These are phyloP conservation scores for Dendrolimus houi DNA, from an alignment of 2,888 invertebrate genomes.

Conservation along the genomic window DNA sequence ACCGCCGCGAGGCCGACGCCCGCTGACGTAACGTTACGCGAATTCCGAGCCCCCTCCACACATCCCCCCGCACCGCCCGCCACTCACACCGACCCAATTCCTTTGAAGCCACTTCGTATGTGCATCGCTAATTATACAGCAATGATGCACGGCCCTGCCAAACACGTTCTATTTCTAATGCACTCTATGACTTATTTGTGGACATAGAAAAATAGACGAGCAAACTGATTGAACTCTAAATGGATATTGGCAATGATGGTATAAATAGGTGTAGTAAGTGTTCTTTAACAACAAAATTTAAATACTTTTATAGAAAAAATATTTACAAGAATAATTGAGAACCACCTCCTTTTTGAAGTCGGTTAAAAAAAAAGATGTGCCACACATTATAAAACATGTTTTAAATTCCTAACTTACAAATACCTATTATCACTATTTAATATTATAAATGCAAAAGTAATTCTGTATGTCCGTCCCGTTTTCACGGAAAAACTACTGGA, in stretches of 20 bases:
- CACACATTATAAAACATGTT: too few relatives aligned
- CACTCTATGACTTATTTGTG: slow-evolving; percentile 36
- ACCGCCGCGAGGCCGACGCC: slow-evolving; percentile 68
- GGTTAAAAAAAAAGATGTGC: too few relatives aligned
- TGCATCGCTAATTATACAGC: slow-evolving; percentile 70
- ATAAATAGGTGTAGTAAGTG: not conserved
- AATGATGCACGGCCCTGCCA: slow-evolving; percentile 51
- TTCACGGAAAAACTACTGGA: too few relatives aligned
- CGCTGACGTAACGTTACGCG: slow-evolving; percentile 76
- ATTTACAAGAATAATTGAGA: too few relatives aligned
- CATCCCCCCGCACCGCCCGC: slow-evolving; percentile 31
- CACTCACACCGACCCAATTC: slow-evolving; percentile 66
- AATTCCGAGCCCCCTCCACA: slow-evolving; percentile 52
- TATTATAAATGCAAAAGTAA: too few relatives aligned
- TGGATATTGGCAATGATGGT: not conserved
- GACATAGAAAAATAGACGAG: slow-evolving; percentile 12
- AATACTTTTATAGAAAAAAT: too few relatives aligned
- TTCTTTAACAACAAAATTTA: too few relatives aligned
- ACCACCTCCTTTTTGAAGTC: too few relatives aligned
- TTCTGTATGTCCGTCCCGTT: too few relatives aligned
- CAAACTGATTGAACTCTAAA: not conserved
- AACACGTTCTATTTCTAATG: slow-evolving; percentile 60
- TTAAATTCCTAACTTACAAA: too few relatives aligned
- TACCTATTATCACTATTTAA: too few relatives aligned
- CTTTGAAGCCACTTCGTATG: slow-evolving; percentile 68